Percentiles rank a stretch among this genome's conserved stretches.
Conservation (phyloP, 2,113 vertebrate species). For the Thermophis baileyi region DNA sequence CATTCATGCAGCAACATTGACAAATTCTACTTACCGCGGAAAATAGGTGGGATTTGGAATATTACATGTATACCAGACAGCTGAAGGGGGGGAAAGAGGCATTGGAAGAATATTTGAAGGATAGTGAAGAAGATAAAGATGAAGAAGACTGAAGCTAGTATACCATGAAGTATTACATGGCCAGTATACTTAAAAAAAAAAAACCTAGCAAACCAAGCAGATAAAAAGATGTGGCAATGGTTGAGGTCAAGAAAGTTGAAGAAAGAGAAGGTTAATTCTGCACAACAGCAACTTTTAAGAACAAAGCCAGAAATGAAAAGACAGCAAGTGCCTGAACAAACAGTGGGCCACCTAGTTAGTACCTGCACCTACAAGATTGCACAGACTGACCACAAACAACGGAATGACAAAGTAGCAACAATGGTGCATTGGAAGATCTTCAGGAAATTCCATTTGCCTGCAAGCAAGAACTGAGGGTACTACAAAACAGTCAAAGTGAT, state of each 20-base stretch:
- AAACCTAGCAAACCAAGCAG: neutral
- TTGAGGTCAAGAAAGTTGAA: neutral
- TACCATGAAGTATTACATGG: neutral
- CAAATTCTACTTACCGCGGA: neutral
- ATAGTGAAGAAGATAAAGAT: neutral
- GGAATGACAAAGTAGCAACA: neutral
- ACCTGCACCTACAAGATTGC: neutral
- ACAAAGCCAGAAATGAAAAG: neutral
- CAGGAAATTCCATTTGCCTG: neutral
- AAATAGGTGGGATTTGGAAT: neutral
- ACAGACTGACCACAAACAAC: neutral
- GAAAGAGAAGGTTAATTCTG: neutral
- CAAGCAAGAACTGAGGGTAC: neutral
- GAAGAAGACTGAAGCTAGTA: neutral
- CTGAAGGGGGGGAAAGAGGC: neutral
- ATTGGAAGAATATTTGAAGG: neutral
- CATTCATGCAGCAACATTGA: neutral
- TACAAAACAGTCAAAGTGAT: neutral
- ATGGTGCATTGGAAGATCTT: neutral
- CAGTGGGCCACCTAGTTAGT: neutral
- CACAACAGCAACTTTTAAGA: neutral
- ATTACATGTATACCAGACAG: neutral
- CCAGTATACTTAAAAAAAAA: neutral
- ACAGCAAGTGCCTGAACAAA: neutral
- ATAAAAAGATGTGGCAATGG: neutral